Percentiles rank a stretch among this genome's conserved stretches.
These are phyloP conservation scores for Betta splendens DNA, from an alignment of 2,797 vertebrate genomes.

Conservation along the genomic window DNA sequence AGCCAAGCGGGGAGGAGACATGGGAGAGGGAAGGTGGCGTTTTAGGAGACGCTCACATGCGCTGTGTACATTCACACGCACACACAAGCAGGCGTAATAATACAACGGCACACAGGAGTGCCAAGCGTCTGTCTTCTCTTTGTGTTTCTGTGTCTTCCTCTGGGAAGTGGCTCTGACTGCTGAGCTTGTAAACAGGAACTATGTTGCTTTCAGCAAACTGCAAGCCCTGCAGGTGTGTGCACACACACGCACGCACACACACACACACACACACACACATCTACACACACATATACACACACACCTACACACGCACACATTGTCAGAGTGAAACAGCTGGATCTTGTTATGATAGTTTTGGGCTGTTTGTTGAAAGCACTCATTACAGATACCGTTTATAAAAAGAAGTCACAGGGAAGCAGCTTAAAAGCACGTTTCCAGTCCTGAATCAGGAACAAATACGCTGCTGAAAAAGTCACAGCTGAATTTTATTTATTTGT, in stretches of 20 bases:
- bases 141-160: constrained; percentile 36
- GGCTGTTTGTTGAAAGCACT: constrained; percentile 29
- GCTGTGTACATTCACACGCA: constrained; percentile 1
- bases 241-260: constrained; percentile 20
- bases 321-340: constrained; percentile 23
- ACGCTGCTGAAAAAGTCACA: too few species aligned
- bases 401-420: constrained; percentile 10
- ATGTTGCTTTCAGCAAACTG: constrained; percentile 51
- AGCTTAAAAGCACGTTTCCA: constrained; percentile 1
- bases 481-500: too few species aligned
- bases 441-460: constrained; percentile 8
- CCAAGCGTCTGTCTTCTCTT: constrained; percentile 12
- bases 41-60: too few species aligned
- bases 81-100: constrained; percentile 8
- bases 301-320: constrained; percentile 13
- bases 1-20: constrained; percentile 16
- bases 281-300: constrained; percentile 17
- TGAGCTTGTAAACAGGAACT: constrained; percentile 70
- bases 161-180: constrained; percentile 52
- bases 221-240: constrained; percentile 49
- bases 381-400: constrained; percentile 25
- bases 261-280: constrained; percentile 20
- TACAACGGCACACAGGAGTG: constrained; percentile 28
- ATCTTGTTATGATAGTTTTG: constrained; percentile 28
- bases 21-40: constrained; percentile 15